phyloP scores from a whole-genome alignment of 2,797 vertebrate species.

The Cryptoprocta ferox region DNA sequence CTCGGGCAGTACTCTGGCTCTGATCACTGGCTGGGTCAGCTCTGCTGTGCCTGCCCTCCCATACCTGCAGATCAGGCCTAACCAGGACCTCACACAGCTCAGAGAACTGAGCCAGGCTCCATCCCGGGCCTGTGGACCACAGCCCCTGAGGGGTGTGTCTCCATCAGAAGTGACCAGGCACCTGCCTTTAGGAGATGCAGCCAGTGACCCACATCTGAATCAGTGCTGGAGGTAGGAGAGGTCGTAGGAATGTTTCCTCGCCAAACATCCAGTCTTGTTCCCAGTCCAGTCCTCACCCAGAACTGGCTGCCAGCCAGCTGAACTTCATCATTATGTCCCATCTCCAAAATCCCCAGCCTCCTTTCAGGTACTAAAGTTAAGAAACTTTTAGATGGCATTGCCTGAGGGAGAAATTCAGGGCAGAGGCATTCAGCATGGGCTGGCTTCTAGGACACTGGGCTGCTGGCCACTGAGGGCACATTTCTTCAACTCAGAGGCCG shows the following conservation, averaged over 20 bases:
- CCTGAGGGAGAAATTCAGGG: background rate
- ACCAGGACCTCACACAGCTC: background rate
- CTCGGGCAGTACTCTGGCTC: background rate
- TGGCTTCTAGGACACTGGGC: background rate
- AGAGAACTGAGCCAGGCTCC: background rate
- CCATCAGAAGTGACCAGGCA: background rate
- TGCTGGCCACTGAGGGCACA: accelerated
- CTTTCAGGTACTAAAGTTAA: background rate
- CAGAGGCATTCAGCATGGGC: background rate
- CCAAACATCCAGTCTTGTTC: background rate
- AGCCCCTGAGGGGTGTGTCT: background rate
- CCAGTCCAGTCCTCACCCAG: too few relatives aligned
- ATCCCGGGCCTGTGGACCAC: background rate
- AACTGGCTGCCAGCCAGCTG: background rate
- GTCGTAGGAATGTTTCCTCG: accelerated
- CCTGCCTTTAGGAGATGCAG: background rate
- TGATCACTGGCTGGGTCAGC: background rate
- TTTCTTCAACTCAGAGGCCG: background rate
- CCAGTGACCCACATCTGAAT: background rate
- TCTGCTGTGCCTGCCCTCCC: background rate
- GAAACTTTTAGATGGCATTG: background rate
- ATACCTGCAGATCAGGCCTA: too few relatives aligned
- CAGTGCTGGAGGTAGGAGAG: background rate
- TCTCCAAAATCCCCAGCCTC: background rate
- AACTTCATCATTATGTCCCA: too few relatives aligned